Percentiles rank a stretch among this genome's conserved stretches.
phyloP scores from a whole-genome alignment of 2,113 vertebrate species.

The Microtus oregoni region DNA sequence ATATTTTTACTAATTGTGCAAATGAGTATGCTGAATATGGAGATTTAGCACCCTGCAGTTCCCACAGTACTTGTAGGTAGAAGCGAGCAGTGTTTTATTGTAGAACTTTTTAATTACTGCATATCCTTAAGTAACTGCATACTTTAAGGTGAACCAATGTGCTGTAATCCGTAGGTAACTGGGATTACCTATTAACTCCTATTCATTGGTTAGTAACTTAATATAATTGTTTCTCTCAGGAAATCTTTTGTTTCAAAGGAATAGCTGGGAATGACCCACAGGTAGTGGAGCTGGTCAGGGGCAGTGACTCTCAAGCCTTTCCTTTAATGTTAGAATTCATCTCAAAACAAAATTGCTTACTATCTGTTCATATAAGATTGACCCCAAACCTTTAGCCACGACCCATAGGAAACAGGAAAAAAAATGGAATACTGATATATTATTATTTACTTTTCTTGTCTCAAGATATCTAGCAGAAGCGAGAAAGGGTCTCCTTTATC shows the following conservation, averaged over 20 bases:
- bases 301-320: background rate
- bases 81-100: background rate
- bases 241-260: conserved; percentile 37
- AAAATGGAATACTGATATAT: background rate
- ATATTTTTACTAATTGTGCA: conserved; percentile 23
- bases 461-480: background rate
- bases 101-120: background rate
- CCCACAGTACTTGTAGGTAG: background rate
- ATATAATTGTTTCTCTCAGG: background rate
- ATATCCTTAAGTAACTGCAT: background rate
- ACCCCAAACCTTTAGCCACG: background rate
- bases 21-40: background rate
- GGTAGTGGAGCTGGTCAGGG: background rate
- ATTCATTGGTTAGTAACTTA: conserved; percentile 37
- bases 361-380: background rate
- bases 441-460: background rate
- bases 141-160: background rate
- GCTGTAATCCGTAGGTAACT: background rate
- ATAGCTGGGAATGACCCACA: background rate
- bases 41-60: background rate
- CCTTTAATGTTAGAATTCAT: background rate
- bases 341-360: conserved; percentile 25
- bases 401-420: conserved; percentile 24
- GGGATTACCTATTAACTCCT: background rate
- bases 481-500: background rate